phyloP scores from a whole-genome alignment of 1,140 invertebrate species.

The Cepaea nemoralis region DNA sequence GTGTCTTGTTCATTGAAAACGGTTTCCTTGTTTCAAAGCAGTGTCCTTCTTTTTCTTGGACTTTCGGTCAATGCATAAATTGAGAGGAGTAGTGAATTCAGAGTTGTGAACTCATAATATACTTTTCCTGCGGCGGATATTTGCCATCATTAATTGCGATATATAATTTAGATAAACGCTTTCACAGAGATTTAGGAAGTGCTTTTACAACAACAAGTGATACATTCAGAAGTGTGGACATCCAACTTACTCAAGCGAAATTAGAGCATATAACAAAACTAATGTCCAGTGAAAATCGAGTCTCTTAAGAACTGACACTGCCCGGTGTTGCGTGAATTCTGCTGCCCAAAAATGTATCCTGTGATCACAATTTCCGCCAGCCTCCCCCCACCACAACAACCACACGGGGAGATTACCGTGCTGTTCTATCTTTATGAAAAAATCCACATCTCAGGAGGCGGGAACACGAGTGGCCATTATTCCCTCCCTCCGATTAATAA shows the following conservation, averaged over 20 bases:
- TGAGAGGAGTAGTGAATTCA: no score
- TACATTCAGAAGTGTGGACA: no score
- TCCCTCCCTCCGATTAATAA: neutral
- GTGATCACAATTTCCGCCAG: neutral
- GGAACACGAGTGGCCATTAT: neutral
- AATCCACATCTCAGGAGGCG: neutral
- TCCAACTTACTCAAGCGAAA: neutral
- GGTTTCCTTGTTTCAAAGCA: no score
- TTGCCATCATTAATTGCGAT: no score
- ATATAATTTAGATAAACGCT: no score
- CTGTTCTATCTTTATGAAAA: neutral
- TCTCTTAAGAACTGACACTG: neutral
- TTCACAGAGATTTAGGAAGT: no score
- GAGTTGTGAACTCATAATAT: no score
- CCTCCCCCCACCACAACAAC: neutral
- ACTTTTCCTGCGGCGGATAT: no score
- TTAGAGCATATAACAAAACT: neutral
- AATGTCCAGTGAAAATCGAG: neutral
- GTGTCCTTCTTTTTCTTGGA: no score
- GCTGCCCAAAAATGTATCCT: neutral
- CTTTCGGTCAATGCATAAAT: no score
- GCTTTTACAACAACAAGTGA: no score
- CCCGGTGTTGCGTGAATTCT: neutral
- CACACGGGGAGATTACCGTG: neutral
- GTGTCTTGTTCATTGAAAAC: no score